phyloP scores from a whole-genome alignment of 2,113 vertebrate species.

The Neomonachus schauinslandi region DNA sequence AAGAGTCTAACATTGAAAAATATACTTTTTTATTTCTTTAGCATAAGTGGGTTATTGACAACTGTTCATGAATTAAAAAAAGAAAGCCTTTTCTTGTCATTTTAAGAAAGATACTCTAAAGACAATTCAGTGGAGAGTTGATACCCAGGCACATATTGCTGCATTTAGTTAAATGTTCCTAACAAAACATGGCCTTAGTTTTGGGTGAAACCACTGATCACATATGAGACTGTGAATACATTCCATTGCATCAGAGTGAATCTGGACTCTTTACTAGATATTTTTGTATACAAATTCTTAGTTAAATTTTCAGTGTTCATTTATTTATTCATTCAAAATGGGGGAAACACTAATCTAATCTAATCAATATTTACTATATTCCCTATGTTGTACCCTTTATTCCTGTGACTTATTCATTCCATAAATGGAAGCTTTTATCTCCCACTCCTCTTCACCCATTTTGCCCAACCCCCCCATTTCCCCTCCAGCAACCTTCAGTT shows the following conservation, averaged over 20 bases:
- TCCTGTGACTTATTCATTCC: not conserved
- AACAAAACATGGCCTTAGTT: not conserved
- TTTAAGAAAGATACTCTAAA: not conserved
- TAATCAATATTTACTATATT: not conserved
- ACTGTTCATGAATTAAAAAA: not conserved
- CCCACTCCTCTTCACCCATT: not conserved
- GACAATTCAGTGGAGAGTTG: not conserved
- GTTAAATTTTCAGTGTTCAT: not conserved
- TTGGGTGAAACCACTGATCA: not conserved
- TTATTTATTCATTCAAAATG: not conserved
- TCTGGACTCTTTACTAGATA: not conserved
- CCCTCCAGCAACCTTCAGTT: not conserved
- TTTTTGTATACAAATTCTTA: not conserved
- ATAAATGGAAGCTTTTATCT: not conserved
- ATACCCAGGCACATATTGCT: not conserved
- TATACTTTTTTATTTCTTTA: slow-evolving; percentile 27
- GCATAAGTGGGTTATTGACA: not conserved
- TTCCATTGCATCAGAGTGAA: not conserved
- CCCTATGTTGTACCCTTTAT: not conserved
- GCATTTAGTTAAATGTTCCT: not conserved
- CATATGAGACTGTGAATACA: not conserved
- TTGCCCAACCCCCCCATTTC: not conserved
- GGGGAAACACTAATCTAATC: not conserved
- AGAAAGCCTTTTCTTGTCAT: not conserved
- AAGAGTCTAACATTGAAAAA: not conserved